A percentile compares a stretch with the other conserved stretches of the same genome.
phyloP scores from a whole-genome alignment of 2,888 invertebrate species.

The Candidula unifasciata region DNA sequence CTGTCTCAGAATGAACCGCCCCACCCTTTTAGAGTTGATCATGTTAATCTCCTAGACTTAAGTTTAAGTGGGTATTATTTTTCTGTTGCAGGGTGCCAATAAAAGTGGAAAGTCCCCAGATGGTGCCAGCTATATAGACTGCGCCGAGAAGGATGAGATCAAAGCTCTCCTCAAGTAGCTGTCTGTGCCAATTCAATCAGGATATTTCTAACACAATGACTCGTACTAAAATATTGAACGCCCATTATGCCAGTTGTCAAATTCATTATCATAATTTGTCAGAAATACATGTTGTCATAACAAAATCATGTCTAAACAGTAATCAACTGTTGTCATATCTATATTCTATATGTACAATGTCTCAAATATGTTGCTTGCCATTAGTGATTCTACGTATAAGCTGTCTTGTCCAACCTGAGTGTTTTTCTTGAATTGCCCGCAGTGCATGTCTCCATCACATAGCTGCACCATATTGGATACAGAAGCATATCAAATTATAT shows the following conservation, averaged over 20 bases:
- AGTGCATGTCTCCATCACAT: too few species aligned
- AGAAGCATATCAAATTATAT: too few species aligned
- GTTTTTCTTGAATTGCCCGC: too few species aligned
- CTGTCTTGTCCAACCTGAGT: neutral
- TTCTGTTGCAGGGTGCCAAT: constrained; percentile 84
- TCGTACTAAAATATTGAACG: too few species aligned
- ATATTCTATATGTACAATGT: too few species aligned
- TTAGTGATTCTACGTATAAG: neutral
- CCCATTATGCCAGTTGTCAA: neutral
- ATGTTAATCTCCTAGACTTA: too few species aligned
- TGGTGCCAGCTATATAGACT: constrained; percentile 90
- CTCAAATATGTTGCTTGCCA: neutral
- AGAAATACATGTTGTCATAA: neutral
- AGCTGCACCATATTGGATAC: too few species aligned
- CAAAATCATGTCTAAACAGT: too few species aligned
- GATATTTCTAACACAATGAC: too few species aligned
- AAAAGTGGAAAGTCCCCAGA: constrained; percentile 91
- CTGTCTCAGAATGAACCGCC: neutral
- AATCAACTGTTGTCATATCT: too few species aligned
- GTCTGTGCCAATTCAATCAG: neutral
- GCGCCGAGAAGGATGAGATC: constrained; percentile 94
- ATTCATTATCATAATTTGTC: neutral
- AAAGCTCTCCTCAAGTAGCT: constrained; percentile 83
- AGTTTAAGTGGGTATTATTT: neutral
- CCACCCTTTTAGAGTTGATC: too few species aligned